Percentiles rank a stretch among this genome's conserved stretches.
phyloP scores from a whole-genome alignment of 2,888 invertebrate genomes.

The Netelia fuscicornis region DNA sequence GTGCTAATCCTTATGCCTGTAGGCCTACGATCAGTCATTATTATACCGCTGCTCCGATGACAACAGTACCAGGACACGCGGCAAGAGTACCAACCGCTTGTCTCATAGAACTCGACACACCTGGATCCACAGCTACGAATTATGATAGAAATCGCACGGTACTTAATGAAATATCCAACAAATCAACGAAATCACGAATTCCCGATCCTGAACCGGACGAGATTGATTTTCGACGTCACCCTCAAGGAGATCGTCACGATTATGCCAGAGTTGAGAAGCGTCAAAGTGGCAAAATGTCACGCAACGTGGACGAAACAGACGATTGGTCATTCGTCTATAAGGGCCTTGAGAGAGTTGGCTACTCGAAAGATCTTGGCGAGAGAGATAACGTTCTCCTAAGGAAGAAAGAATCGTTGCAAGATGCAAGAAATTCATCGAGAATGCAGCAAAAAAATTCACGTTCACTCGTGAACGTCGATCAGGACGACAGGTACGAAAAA shows the following conservation, averaged over 20 bases:
- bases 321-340: conserved; percentile 94
- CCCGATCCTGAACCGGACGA: conserved; percentile 71
- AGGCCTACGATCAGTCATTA: conserved; percentile 68
- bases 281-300: conserved; percentile 49
- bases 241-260: conserved; percentile 69
- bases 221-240: conserved; percentile 72
- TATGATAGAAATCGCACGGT: conserved; percentile 63
- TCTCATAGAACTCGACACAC: conserved; percentile 88
- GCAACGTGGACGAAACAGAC: conserved; percentile 74
- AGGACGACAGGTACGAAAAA: conserved; percentile 73
- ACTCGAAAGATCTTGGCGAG: conserved; percentile 88
- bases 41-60: conserved; percentile 36
- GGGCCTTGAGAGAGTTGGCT: conserved; percentile 91
- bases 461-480: conserved; percentile 61
- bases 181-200: conserved; percentile 13
- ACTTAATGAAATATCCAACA: conserved; percentile 37
- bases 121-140: conserved; percentile 71
- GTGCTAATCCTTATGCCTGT: conserved; percentile 47
- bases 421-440: conserved; percentile 45
- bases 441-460: conserved; percentile 67
- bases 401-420: conserved; percentile 72
- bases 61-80: conserved; percentile 74
- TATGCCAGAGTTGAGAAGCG: conserved; percentile 76
- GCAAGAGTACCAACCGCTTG: conserved; percentile 88
- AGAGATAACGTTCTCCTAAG: conserved; percentile 88